Base-by-base conservation (phyloP, 2,797 vertebrate genomes). In the Sebastes hubbsi region DNA sequence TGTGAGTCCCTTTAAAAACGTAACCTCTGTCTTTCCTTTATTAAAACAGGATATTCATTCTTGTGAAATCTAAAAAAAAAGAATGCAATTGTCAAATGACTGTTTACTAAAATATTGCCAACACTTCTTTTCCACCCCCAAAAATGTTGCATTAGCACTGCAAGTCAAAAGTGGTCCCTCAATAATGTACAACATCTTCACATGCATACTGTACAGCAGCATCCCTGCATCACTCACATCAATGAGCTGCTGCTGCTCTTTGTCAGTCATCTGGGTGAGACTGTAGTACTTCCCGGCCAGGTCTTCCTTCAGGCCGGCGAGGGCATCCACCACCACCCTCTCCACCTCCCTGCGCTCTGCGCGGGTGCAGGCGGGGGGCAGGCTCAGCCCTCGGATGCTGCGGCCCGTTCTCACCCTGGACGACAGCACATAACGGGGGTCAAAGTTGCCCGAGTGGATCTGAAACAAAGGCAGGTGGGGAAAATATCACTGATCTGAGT, bases 351-450 rank as follows among this genome's bases (percentile, higher is more conserved):
- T 91, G 5, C 98, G 96, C 94, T 99, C 98, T 0, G 98, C 98
- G 0, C 98, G 95, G 18, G 97, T 97, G 89, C 98, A 99, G 77
- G 97, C 98, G 0, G 99, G 98, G 0, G 98, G 98, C 74, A 99
- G 88, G 87, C 98, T 98, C 77, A 99, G 96, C 38, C 98, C 98
- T 0, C 98, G 96, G 91, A 99, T 98, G 71, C 98, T 99, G 88
- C 98, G 97, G n/a, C 98, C 98, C 0, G 98, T 99, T 85, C 98
- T 96, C 73, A 99, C 98, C 24, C 98, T 96, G 2, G 98, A 99
- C 0, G 98, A 99, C 85, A 99, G 93, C 83, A 99, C 99, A 0
- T 99, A 99, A 66, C 97, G 97, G 16, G 98, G 97, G 20, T 99
- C 98, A 1, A 99, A 99, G 6, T 94, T 66, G 11, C 97, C 98